Evolutionary conservation across 1,140 invertebrate genomes (phyloP), one percentile per base, ranked within the genome.

Genomic region (Triops cancriformis): DNA sequence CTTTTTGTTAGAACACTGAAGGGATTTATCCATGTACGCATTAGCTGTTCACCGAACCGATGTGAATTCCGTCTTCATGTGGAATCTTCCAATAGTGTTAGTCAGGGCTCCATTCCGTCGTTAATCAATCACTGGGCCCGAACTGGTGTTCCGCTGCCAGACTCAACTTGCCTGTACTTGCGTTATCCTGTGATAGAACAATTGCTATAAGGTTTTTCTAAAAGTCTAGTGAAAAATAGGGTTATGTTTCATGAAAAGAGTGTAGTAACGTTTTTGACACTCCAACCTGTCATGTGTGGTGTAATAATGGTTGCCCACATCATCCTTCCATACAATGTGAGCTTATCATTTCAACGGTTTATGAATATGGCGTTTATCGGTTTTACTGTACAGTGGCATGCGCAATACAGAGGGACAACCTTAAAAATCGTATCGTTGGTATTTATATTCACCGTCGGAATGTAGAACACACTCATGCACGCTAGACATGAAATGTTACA

Each of bases 121-220:
- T 26, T 42, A 43, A 76, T 31, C 37, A 76, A 76, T 45, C 27
- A 76, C 11, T 76, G 37, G 74, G 74, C 74, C 37, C 74, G 23
- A 23, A 64, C 18, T 64, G 51, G 51, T 23, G 23, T 64, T 64
- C 51, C 51, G 14, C 23, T 64, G 51, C 51, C 51, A 64, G 51
- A 64, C 51, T 18, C 51, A 18, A 64, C 51, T 64, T 64, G 51
- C 51, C 51, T 64, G 51, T 64, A 64, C 51, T 64, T 64, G 51
- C 51, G 51, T 64, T 64, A 23, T 18, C 51, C 51, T 64, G 51
- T 64, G 51, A 64, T 64, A 64, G 51, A 64, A 64, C 51, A 64
- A 64, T 64, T 64, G 23, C 23, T 64, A 23, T 64, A 64, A 64
- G 23, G 23, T 23, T 64, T 64, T 64, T n/a, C 51, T 23, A 64